phyloP scores from a whole-genome alignment of 2,888 invertebrate genomes.

The Ariolimax columbianus region DNA sequence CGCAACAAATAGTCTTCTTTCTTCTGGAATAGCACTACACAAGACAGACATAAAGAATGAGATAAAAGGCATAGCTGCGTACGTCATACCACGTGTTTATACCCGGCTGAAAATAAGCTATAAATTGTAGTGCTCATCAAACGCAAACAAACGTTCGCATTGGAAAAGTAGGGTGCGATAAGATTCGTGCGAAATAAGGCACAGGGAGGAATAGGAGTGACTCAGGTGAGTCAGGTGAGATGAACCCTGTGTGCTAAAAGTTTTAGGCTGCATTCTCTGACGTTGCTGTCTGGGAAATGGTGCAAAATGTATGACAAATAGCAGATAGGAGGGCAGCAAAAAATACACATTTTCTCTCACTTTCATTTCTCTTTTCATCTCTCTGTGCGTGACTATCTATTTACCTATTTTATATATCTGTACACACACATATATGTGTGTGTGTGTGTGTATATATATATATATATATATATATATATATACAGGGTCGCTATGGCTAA shows the following conservation, averaged over 20 bases:
- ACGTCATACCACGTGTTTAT: constrained; percentile 3
- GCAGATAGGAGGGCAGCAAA: too few relatives aligned
- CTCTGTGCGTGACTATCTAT: too few relatives aligned
- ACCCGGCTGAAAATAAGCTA: neutral
- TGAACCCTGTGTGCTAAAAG: neutral
- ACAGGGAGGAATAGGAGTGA: neutral
- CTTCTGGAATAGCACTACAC: too few relatives aligned
- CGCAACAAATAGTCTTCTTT: too few relatives aligned
- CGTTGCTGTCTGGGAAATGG: neutral
- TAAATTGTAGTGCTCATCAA: neutral
- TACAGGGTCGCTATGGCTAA: too few relatives aligned
- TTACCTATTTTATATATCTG: too few relatives aligned
- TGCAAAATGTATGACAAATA: too few relatives aligned
- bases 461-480: too few relatives aligned
- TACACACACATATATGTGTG: too few relatives aligned
- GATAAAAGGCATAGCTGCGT: neutral
- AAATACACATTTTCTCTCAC: too few relatives aligned
- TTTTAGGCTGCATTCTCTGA: neutral
- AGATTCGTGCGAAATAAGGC: neutral
- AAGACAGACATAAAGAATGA: neutral
- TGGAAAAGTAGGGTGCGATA: neutral
- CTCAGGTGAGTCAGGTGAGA: neutral
- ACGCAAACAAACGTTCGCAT: neutral
- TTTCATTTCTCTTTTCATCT: too few relatives aligned
- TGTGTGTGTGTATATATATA: too few relatives aligned